Conservation (phyloP, 1,140 invertebrate genomes). For the Episyrphus balteatus region DNA sequence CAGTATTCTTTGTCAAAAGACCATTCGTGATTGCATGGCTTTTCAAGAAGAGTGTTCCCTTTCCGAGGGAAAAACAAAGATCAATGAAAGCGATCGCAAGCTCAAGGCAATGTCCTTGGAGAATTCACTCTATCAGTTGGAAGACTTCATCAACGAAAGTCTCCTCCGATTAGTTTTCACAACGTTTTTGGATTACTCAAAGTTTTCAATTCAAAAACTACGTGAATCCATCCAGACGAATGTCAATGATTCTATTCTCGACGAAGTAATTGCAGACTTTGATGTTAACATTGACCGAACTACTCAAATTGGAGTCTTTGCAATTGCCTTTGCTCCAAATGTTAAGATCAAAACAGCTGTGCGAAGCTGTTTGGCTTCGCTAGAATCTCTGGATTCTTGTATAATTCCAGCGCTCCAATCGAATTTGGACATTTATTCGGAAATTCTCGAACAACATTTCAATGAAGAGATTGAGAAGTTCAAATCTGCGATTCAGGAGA, state of each 20-base stretch:
- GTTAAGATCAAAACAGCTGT: constrained; percentile 27
- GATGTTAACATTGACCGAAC: constrained; percentile 32
- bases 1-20: constrained; percentile 31
- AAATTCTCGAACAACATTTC: constrained; percentile 29
- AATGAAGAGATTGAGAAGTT: constrained; percentile 28
- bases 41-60: constrained; percentile 21
- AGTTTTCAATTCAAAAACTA: constrained; percentile 26
- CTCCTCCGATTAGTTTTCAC: constrained; percentile 24
- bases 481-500: constrained; percentile 22
- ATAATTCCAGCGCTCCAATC: constrained; percentile 27
- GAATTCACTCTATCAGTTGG: constrained; percentile 23
- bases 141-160: constrained; percentile 27
- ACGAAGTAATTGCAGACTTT: constrained; percentile 32
- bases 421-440: constrained; percentile 17
- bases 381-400: constrained; percentile 29
- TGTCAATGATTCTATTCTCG: constrained; percentile 13
- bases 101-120: constrained; percentile 20
- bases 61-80: constrained; percentile 1
- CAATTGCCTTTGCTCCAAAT: constrained; percentile 22
- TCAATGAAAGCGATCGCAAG: constrained; percentile 15
- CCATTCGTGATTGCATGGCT: constrained; percentile 21
- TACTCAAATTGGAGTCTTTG: constrained; percentile 31
- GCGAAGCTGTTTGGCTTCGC: constrained; percentile 29
- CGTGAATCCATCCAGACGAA: constrained; percentile 11
- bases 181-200: constrained; percentile 29